Conservation (phyloP, 2,888 invertebrate genomes). For the Athripsodes cinereus region DNA sequence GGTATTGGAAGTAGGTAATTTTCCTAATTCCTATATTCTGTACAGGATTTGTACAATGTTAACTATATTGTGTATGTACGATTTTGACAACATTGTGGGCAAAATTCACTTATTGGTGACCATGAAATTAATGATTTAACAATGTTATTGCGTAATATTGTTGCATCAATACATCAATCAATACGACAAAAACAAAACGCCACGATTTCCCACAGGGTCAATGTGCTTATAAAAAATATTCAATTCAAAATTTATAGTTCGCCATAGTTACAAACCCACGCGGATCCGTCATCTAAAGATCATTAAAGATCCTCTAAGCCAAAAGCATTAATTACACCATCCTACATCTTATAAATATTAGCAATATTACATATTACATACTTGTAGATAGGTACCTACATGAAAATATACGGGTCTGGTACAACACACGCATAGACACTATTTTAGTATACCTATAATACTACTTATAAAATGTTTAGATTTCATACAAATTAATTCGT, state of each 20-base stretch:
- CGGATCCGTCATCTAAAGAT: conserved; percentile 11
- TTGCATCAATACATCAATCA: conserved; percentile 3
- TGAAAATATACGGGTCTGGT: background rate
- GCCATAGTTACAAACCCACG: conserved; percentile 15
- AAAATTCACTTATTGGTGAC: too few species aligned
- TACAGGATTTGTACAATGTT: too few species aligned
- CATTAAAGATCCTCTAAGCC: conserved; percentile 10
- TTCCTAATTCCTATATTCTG: too few species aligned
- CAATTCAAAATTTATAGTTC: conserved; percentile 13
- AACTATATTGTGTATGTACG: too few species aligned
- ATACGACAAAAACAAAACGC: background rate
- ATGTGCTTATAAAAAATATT: conserved; percentile 5
- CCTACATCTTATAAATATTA: too few species aligned
- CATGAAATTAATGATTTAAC: background rate
- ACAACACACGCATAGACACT: too few species aligned
- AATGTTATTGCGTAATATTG: background rate
- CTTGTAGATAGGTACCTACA: conserved; percentile 8
- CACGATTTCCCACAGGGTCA: conserved; percentile 16
- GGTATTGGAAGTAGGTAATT: too few species aligned
- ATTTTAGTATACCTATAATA: too few species aligned
- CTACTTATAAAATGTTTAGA: too few species aligned
- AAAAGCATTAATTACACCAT: conserved; percentile 20
- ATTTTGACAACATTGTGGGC: too few species aligned
- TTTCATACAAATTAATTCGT: too few species aligned
- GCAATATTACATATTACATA: conserved; percentile 9